Evolutionary conservation across 2,888 invertebrate genomes (phyloP).

Genomic region (Stenolophus ochropezus): DNA sequence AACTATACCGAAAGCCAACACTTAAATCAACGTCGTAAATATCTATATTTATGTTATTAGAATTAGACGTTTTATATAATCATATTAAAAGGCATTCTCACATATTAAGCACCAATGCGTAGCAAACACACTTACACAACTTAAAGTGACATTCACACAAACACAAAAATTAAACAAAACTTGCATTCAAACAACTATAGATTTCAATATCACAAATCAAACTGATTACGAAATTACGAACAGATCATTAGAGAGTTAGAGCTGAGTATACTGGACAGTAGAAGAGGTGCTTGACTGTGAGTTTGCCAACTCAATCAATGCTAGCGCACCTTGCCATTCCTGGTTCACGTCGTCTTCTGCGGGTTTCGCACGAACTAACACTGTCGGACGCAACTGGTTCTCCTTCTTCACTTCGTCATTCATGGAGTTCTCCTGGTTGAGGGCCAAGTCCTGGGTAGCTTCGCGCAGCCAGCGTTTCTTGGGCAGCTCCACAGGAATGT

Average conservation of each 20-base stretch:
- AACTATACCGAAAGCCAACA: not conserved
- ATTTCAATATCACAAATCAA: not conserved
- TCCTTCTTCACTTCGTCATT: constrained; percentile 66
- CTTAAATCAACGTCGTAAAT: not conserved
- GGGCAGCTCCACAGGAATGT: constrained; percentile 69
- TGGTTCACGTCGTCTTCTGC: constrained; percentile 67
- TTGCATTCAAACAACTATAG: not conserved
- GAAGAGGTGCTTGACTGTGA: no score
- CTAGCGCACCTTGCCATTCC: constrained; percentile 78
- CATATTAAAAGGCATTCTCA: not conserved
- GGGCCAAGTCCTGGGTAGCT: constrained; percentile 72
- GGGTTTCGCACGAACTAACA: constrained; percentile 71
- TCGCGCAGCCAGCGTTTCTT: constrained; percentile 79
- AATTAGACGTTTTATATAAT: not conserved
- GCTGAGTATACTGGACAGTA: constrained; percentile 42
- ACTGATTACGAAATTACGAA: no score
- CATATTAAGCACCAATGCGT: not conserved
- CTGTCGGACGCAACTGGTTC: constrained; percentile 76
- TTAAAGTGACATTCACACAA: no score
- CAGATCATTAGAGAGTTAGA: constrained; percentile 36
- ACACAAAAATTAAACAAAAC: not conserved
- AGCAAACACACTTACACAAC: not conserved
- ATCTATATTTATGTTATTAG: not conserved
- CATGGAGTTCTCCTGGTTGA: constrained; percentile 66
- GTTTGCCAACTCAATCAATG: constrained; percentile 77